Conservation (phyloP, 2,888 invertebrate genomes). For the Tyria jacobaeae region DNA sequence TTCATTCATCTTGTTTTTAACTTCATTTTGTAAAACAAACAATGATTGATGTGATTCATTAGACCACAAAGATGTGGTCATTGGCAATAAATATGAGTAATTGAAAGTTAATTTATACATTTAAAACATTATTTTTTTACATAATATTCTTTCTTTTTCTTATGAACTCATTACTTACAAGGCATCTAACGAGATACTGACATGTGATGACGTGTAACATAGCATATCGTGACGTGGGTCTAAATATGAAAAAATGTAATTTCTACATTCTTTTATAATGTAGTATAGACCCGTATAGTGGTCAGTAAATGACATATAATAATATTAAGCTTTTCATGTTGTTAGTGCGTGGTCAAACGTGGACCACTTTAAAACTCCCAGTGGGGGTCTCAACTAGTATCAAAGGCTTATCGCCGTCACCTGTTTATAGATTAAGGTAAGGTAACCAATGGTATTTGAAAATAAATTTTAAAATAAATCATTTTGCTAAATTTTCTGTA, state of each 20-base stretch:
- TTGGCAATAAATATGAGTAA: neutral
- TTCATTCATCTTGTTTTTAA: neutral
- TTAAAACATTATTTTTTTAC: neutral
- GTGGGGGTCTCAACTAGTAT: conserved; percentile 2
- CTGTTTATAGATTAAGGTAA: conserved; percentile 3
- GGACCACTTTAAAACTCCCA: conserved; percentile 4
- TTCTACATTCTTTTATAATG: neutral
- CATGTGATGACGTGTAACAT: neutral
- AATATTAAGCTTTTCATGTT: neutral
- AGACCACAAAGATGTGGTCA: conserved; percentile 2
- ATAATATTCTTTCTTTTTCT: too few species aligned
- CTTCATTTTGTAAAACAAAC: conserved; percentile 5
- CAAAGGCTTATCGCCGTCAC: conserved; percentile 2
- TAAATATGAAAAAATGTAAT: neutral
- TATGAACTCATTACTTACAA: too few species aligned
- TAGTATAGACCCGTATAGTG: neutral
- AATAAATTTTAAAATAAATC: neutral
- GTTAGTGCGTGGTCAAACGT: neutral
- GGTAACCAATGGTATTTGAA: conserved; percentile 11
- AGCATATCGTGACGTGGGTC: neutral
- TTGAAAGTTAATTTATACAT: neutral
- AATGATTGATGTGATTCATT: conserved; percentile 4
- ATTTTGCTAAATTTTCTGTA: neutral
- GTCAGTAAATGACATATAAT: neutral
- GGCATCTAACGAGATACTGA: neutral